A percentile compares a stretch with the other conserved stretches of the same genome.
These are phyloP conservation scores for Taurulus bubalis DNA, from an alignment of 2,113 vertebrate genomes.

Conservation along the genomic window DNA sequence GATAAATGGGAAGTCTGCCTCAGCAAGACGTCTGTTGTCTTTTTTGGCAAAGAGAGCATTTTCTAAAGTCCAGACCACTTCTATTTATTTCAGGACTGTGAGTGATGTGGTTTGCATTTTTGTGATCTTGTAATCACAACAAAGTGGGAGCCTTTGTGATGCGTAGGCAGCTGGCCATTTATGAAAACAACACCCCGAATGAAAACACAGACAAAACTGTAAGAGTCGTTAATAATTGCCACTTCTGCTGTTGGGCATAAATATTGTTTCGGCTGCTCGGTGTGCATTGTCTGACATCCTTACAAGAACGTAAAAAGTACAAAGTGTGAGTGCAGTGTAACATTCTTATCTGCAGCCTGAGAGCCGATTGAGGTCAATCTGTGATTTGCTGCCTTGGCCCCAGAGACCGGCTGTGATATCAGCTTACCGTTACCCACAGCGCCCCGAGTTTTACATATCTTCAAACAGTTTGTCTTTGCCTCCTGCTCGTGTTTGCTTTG, in stretches of 20 bases:
- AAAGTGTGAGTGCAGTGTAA: slow-evolving; percentile 22
- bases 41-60: neutral
- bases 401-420: slow-evolving; percentile 54
- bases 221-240: neutral
- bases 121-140: slow-evolving; percentile 22
- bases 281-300: slow-evolving; percentile 21
- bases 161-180: slow-evolving; percentile 18
- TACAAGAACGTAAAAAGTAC: slow-evolving; percentile 33
- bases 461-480: slow-evolving; percentile 48
- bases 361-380: slow-evolving; percentile 79
- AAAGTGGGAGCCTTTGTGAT: neutral
- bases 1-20: neutral
- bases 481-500: slow-evolving; percentile 28
- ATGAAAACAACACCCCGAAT: slow-evolving; percentile 29
- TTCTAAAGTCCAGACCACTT: neutral
- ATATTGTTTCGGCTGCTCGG: neutral
- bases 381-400: slow-evolving; percentile 73
- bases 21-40: neutral
- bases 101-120: slow-evolving; percentile 5
- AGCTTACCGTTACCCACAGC: slow-evolving; percentile 50
- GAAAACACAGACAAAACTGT: neutral
- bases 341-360: slow-evolving; percentile 57
- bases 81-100: slow-evolving; percentile 2
- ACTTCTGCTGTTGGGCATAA: neutral
- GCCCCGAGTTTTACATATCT: slow-evolving; percentile 45